Base-by-base conservation (phyloP, 2,113 vertebrate species). In the Tretioscincus oriximinensis region DNA sequence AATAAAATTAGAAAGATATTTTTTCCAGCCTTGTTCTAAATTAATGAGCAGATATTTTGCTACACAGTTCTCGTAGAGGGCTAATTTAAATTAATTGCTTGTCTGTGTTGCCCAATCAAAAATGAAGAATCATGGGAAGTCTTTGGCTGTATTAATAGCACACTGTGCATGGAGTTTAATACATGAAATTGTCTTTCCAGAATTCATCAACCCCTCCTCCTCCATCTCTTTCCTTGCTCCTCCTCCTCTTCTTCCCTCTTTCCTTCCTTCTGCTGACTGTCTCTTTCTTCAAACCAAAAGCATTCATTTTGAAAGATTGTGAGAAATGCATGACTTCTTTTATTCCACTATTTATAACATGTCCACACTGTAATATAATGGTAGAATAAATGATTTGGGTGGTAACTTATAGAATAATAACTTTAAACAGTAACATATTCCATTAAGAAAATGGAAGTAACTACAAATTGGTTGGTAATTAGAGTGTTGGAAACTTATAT, bases 61-160 rank as follows among this genome's bases (percentile, higher is more conserved):
- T 85, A 61, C 81, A 85, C 64, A 61, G 77, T 86, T 84, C 81
- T 85, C 85, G 82, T 91, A 70, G 9, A 0, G 0, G 35, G 18
- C 72, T 90, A 90, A 91, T 93, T 87, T 90, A 90, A 92, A 90
- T 89, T 90, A 90, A 92, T 90, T 90, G 80, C 88, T 84, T 89
- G 82, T 83, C 88, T 88, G 60, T 76, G 69, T 86, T 66, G 77
- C 84, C 90, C 87, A 84, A 86, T 87, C 9, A 90, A 85, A 87
- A 86, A 84, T 78, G 81, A 86, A 84, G 83, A 78, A 75, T 84
- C 74, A 86, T 64, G 87, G 61, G 73, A 85, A 84, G 22, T 29
- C 74, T 2, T 0, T 2, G 66, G 47, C 61, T 69, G 64, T 81
- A 81, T 85, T 90, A 87, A 78, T 80, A 84, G 29, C 84, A 10